A percentile compares a stretch with the other conserved stretches of the same genome.
These are phyloP conservation scores for Lepidurus apus DNA, from an alignment of 1,140 invertebrate genomes.

Conservation along the genomic window DNA sequence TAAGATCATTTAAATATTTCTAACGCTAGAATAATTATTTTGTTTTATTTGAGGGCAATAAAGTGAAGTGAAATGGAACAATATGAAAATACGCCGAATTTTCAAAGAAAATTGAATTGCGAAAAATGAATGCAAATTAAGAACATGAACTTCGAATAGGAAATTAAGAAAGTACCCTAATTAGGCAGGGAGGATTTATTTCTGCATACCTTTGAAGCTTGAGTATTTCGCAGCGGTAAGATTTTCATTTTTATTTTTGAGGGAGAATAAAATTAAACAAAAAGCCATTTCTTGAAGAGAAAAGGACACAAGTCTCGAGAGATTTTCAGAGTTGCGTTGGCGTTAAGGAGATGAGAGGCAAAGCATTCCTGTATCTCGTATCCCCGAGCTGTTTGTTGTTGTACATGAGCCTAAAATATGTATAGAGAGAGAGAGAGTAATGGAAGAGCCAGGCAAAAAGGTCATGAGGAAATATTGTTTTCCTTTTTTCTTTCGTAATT, in stretches of 20 bases:
- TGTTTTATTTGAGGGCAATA: too few species aligned
- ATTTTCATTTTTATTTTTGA: neutral
- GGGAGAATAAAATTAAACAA: neutral
- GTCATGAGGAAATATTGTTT: neutral
- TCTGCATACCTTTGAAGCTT: too few species aligned
- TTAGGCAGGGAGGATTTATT: too few species aligned
- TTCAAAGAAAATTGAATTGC: too few species aligned
- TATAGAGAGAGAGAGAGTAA: slow-evolving; percentile 10
- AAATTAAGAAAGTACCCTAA: too few species aligned
- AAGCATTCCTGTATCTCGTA: neutral
- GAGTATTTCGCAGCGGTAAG: too few species aligned
- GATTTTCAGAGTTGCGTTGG: neutral
- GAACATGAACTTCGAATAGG: too few species aligned
- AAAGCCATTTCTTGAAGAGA: neutral
- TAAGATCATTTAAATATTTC: too few species aligned
- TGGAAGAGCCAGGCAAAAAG: neutral
- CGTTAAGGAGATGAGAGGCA: neutral
- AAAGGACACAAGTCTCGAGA: neutral
- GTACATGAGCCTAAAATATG: neutral
- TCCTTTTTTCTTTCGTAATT: neutral
- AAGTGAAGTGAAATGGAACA: too few species aligned
- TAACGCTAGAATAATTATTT: too few species aligned
- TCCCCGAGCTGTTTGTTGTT: neutral
- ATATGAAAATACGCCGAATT: too few species aligned
- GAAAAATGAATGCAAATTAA: too few species aligned